Evolutionary conservation across 2,113 vertebrate genomes (phyloP).

Genomic region (Microtus richardsoni): DNA sequence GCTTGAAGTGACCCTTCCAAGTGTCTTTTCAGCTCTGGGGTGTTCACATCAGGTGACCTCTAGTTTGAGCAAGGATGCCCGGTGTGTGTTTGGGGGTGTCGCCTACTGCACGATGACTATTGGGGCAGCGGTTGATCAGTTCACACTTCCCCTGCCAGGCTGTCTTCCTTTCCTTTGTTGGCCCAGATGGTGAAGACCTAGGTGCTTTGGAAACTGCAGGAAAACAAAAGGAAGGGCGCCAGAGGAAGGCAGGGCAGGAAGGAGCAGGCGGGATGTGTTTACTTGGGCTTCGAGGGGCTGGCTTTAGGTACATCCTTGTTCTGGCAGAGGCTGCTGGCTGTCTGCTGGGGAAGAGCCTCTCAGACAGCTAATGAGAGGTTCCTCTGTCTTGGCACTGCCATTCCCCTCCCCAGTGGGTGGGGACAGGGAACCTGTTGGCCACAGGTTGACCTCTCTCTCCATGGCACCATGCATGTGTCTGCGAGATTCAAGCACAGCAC

Average conservation of each 20-base stretch:
- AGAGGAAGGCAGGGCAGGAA: not conserved
- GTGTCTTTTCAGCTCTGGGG: not conserved
- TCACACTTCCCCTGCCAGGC: not conserved
- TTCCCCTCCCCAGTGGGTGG: slow-evolving; percentile 27
- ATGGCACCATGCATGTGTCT: not conserved
- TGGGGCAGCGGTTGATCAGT: not conserved
- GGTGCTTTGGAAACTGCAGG: slow-evolving; percentile 18
- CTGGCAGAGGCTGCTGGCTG: slow-evolving; percentile 60
- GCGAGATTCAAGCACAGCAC: not conserved
- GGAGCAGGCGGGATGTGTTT: slow-evolving; percentile 38
- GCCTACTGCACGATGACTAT: not conserved
- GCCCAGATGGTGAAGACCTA: slow-evolving; percentile 11
- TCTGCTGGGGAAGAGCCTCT: slow-evolving; percentile 52
- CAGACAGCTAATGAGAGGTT: slow-evolving; percentile 78
- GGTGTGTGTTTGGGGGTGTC: too few species aligned
- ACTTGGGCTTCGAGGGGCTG: not conserved
- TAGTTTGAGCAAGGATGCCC: not conserved
- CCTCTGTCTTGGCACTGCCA: not conserved
- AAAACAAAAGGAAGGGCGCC: slow-evolving; percentile 1
- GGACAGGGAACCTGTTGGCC: slow-evolving; percentile 62
- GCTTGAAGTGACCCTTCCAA: not conserved
- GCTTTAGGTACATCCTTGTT: slow-evolving; percentile 38
- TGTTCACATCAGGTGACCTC: not conserved
- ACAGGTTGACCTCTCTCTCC: slow-evolving; percentile 63
- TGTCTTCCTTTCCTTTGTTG: slow-evolving; percentile 8